These are phyloP conservation scores for Cercopithecus petaurista DNA, from an alignment of 2,797 vertebrate species.

Conservation along the genomic window DNA sequence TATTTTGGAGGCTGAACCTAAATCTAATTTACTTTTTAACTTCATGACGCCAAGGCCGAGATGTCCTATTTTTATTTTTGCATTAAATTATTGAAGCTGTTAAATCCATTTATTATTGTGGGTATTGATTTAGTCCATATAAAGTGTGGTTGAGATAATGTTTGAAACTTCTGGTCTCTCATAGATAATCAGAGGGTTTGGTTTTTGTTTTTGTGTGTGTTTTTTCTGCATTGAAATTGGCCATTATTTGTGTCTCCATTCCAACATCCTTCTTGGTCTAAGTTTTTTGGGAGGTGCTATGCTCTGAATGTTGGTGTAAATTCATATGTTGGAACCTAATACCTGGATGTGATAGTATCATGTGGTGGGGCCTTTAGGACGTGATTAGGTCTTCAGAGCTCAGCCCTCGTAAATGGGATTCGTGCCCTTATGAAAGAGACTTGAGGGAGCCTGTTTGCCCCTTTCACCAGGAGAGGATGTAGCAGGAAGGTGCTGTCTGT, in stretches of 20 bases:
- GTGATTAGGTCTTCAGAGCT: neutral
- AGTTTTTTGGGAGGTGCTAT: neutral
- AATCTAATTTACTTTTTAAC: neutral
- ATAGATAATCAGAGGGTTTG: neutral
- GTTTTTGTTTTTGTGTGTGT: neutral
- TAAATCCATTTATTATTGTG: neutral
- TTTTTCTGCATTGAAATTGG: neutral
- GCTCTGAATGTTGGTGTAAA: neutral
- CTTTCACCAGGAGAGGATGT: accelerated
- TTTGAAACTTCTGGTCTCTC: neutral
- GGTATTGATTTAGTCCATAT: neutral
- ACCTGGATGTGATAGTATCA: neutral
- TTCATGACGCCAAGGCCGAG: neutral
- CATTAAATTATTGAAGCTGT: neutral
- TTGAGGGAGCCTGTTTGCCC: neutral
- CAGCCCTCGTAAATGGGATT: neutral
- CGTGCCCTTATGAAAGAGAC: neutral
- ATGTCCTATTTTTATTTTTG: neutral
- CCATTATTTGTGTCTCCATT: neutral
- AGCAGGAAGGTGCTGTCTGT: neutral
- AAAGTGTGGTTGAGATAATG: neutral
- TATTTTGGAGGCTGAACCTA: neutral
- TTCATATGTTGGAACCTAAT: neutral
- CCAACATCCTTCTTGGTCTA: neutral
- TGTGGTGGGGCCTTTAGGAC: too few relatives aligned